Evolutionary conservation across 2,797 vertebrate species (phyloP), one percentile per base, ranked within the genome.

Genomic region (Helicolenus hilgendorfi): DNA sequence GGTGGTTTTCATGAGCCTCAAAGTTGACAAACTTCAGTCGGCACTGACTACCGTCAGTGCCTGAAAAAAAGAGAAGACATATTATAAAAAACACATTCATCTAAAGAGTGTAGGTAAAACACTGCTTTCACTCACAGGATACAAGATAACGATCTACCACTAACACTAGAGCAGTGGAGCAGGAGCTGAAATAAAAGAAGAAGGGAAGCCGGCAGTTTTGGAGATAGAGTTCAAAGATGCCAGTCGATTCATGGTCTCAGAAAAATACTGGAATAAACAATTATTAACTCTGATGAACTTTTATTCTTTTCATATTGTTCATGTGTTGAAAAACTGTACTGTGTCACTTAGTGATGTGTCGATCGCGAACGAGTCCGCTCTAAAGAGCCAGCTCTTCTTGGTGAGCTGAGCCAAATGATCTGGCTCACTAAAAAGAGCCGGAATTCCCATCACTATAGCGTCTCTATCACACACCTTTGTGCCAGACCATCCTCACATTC

Each of bases 21-120:
- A 95, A 89, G 89, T 96, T 88, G n/a, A 95, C 83, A 0, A 90
- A 13, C 82, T 65, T 94, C 18, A 97, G 89, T 5, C 8, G 69
- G 53, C 83, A 87, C n/a, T 11, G 56, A 49, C 53, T 13, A 1
- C 4, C 0, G 4, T 4, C 2, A 18, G 3, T 2, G 8, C 53
- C 91, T 93, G 72, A 27, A 26, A 75, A 75, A 53, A 62, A 72
- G 10, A 71, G 3, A 80, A 72, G 7, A 71, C 3, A 56, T 20
- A 0, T 58, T 31, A 58, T 11, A 2, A 24, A 68, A 73, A 45
- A 2, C 11, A 65, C 7, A 64, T 0, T 13, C 1, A 77, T 53
- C 15, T 20, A 3, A n/a, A 71, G 2, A 41, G 20, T 15, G 59
- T 6, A 9, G 15, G 2, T 26, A 24, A 55, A n/a, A 67, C 7